Evolutionary conservation across 2,113 vertebrate genomes (phyloP).

Genomic region (Microcebus murinus): DNA sequence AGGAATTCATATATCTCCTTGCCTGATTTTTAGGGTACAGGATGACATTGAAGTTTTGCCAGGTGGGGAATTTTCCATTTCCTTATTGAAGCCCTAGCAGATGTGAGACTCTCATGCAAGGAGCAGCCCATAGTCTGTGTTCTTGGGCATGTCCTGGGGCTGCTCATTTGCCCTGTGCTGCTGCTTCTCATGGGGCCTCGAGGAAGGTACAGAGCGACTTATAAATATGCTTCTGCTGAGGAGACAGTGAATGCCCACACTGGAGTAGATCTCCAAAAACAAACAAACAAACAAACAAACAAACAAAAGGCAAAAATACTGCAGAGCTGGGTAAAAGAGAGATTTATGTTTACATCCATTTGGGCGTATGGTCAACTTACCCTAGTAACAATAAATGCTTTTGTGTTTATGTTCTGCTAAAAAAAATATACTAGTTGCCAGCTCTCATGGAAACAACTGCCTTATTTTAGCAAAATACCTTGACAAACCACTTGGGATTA

Average conservation of each 20-base stretch:
- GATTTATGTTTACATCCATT: background rate
- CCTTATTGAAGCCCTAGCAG: background rate
- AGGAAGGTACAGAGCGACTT: background rate
- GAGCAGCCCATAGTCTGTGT: background rate
- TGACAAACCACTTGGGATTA: background rate
- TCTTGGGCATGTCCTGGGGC: background rate
- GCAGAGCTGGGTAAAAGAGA: background rate
- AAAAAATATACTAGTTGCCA: background rate
- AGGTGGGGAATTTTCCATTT: background rate
- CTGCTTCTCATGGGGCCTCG: background rate
- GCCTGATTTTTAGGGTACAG: background rate
- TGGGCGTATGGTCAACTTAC: background rate
- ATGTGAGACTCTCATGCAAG: background rate
- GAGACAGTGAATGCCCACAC: background rate
- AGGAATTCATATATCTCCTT: background rate
- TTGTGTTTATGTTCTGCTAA: background rate
- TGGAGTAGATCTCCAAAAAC: background rate
- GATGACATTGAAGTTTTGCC: background rate
- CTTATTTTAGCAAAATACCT: constrained; percentile 41
- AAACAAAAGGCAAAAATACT: background rate
- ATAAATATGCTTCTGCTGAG: background rate
- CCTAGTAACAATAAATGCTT: background rate
- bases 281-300: background rate
- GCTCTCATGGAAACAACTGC: background rate
- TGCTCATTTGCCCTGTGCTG: background rate